Base-by-base conservation (phyloP, 1,140 invertebrate species). In the Theocolax elegans region DNA sequence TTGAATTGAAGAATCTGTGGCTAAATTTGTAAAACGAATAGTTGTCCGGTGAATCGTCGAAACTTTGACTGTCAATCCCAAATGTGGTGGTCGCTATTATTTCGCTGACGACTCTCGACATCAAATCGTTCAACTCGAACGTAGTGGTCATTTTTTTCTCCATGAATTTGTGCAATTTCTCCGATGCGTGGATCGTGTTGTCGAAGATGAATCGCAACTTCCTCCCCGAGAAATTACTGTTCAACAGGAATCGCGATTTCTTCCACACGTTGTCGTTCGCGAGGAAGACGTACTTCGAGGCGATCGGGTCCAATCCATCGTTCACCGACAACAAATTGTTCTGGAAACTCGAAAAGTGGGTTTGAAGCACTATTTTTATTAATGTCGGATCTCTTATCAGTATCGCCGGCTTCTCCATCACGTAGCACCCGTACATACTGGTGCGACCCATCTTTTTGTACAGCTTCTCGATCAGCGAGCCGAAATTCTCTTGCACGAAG, bases 61-160 rank as follows among this genome's bases (percentile, higher is more conserved):
- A 80, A 40, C 72, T 73, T 23, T 60, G 19, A 0, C 75, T 76
- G 10, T 81, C 73, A 10, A 88, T 76, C 8, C 87, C 87, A 68
- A 89, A 79, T 0, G 83, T 87, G 15, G 82, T 82, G 53, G 79
- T 84, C 3, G 86, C 81, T 7, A 88, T 82, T n/a, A 86, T 82
- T 40, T 88, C 87, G 0, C 82, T 82, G 1, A 87, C 87, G 53
- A 81, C 88, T 67, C 81, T 81, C 1, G 79, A 53, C 10, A 81
- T 83, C 0, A 83, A 19, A 21, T 81, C 63, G 66, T 84, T 84
- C 6, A 76, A 27, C 23, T 87, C 80, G 1, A 74, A 17, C 12
- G 79, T 76, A n/a, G 48, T 19, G 0, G 59, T 29, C 1, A 73
- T 12, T 25, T 65, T 69, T 6, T 46, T 42, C 0, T 74, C 49